Percentiles rank a stretch among this genome's conserved stretches.
Conservation (phyloP, 2,888 invertebrate species). For the Lamproptera curius region DNA sequence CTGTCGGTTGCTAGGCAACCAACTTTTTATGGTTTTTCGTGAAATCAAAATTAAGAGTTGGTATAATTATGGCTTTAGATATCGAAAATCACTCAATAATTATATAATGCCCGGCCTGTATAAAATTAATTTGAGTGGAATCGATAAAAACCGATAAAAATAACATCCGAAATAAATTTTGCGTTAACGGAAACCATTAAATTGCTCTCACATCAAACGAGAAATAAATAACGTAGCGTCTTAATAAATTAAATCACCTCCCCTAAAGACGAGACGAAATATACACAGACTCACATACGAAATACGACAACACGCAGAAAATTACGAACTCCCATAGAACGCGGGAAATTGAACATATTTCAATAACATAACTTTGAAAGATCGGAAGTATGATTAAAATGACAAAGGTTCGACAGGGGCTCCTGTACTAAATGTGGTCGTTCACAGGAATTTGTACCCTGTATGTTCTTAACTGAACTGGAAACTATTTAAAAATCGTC, state of each 20-base stretch:
- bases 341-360: conserved; percentile 76
- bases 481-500: conserved; percentile 37
- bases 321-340: conserved; percentile 55
- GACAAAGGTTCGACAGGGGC: conserved; percentile 75
- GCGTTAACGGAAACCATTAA: too few relatives aligned
- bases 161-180: too few relatives aligned
- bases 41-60: background rate
- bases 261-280: conserved; percentile 4
- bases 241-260: conserved; percentile 16
- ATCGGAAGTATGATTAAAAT: conserved; percentile 75
- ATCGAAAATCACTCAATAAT: background rate
- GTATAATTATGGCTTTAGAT: background rate
- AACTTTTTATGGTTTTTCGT: background rate
- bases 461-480: conserved; percentile 39
- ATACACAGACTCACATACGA: conserved; percentile 17
- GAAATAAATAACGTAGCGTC: conserved; percentile 6
- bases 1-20: conserved; percentile 10
- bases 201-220: too few relatives aligned
- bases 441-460: conserved; percentile 51
- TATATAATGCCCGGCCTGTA: too few relatives aligned
- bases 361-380: conserved; percentile 75
- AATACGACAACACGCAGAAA: conserved; percentile 42
- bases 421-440: conserved; percentile 38
- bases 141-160: too few relatives aligned
- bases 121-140: too few relatives aligned